Conservation (phyloP, 2,797 vertebrate genomes). For the Heliangelus exortis region DNA sequence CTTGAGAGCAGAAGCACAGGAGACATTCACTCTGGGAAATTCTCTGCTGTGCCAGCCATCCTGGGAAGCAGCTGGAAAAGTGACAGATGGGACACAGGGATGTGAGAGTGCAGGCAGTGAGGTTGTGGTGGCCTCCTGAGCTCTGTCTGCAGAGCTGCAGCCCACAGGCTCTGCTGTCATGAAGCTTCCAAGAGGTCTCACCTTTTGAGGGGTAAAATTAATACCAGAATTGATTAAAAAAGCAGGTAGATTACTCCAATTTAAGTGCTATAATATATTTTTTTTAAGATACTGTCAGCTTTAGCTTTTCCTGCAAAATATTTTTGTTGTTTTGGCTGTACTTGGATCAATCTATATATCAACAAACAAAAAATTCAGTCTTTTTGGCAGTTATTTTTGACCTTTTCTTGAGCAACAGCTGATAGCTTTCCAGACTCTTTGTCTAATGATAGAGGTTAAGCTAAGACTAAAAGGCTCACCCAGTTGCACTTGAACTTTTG, state of each 20-base stretch:
- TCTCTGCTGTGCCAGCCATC: not conserved
- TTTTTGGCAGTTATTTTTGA: slow-evolving; percentile 30
- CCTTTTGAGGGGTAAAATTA: not conserved
- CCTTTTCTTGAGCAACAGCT: slow-evolving; percentile 44
- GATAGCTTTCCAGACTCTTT: slow-evolving; percentile 25
- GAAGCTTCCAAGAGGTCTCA: not conserved
- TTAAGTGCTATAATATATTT: not conserved
- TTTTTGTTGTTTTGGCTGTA: not conserved
- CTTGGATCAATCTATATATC: not conserved
- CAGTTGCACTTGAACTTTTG: slow-evolving; percentile 14
- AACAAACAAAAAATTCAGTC: slow-evolving; percentile 8
- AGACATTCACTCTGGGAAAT: not conserved
- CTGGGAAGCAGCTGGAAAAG: not conserved
- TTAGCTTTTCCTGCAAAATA: not conserved
- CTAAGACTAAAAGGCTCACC: slow-evolving; percentile 42
- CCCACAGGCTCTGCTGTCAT: not conserved
- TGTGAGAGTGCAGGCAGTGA: not conserved
- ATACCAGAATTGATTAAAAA: not conserved
- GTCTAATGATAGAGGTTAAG: slow-evolving; percentile 21
- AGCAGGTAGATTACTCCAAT: not conserved
- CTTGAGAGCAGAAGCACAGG: not conserved
- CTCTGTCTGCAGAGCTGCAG: not conserved
- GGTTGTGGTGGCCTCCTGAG: not conserved
- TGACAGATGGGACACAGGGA: rapidly evolving
- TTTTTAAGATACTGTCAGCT: not conserved